Conservation (phyloP, 2,888 invertebrate genomes). For the Blomia tropicalis region DNA sequence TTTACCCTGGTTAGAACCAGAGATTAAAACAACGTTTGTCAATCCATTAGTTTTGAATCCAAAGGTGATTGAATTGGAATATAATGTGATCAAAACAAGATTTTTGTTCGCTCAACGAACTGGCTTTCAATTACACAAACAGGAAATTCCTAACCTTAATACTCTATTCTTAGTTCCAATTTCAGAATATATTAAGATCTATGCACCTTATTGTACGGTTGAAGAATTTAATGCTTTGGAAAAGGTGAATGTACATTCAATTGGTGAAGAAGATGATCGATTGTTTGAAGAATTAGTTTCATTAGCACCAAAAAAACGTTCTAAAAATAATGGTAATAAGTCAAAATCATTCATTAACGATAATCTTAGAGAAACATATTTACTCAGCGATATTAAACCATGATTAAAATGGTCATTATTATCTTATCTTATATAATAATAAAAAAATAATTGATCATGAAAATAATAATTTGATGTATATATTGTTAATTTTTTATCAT, state of each 20-base stretch:
- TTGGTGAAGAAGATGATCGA: constrained; percentile 23
- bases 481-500: background rate
- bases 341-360: background rate
- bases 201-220: constrained; percentile 20
- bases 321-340: background rate
- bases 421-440: background rate
- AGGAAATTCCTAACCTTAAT: constrained; percentile 1
- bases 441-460: background rate
- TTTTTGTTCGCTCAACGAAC: constrained; percentile 23
- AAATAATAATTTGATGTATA: background rate
- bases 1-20: constrained; percentile 24
- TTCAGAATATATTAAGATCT: background rate
- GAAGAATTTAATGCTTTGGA: constrained; percentile 23
- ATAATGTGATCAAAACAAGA: constrained; percentile 15
- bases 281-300: constrained; percentile 22
- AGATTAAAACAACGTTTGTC: background rate
- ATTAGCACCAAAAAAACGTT: constrained; percentile 6
- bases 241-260: constrained; percentile 3
- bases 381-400: background rate
- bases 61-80: constrained; percentile 15
- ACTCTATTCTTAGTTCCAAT: constrained; percentile 19
- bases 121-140: constrained; percentile 21
- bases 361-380: background rate
- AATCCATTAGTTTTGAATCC: constrained; percentile 20
- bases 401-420: background rate